Percentiles rank a stretch among this genome's conserved stretches.
phyloP scores from a whole-genome alignment of 2,888 invertebrate genomes.

The Formica aserva region DNA sequence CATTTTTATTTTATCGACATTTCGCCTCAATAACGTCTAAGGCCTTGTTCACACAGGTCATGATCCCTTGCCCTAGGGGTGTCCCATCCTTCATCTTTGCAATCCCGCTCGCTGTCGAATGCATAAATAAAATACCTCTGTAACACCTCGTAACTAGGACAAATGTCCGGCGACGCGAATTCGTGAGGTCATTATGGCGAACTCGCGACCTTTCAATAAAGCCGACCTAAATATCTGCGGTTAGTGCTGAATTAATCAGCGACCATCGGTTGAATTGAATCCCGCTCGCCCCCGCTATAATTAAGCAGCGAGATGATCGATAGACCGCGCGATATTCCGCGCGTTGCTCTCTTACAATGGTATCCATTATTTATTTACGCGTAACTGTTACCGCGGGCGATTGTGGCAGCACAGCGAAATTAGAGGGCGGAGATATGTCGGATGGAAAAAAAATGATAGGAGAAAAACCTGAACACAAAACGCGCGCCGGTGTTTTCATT shows the following conservation, averaged over 20 bases:
- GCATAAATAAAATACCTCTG: neutral
- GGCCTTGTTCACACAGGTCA: neutral
- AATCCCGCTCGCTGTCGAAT: neutral
- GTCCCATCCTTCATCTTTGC: neutral
- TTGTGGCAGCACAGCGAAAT: slow-evolving; percentile 34
- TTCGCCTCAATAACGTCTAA: neutral
- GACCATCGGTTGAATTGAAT: slow-evolving; percentile 29
- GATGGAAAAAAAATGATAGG: neutral
- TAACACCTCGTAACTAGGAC: neutral
- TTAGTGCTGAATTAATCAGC: slow-evolving; percentile 46
- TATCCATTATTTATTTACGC: slow-evolving; percentile 47
- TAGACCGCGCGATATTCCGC: slow-evolving; percentile 38
- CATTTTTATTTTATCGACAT: neutral
- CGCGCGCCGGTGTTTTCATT: slow-evolving; percentile 56
- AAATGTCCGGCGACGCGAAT: slow-evolving; percentile 1
- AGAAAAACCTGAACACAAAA: slow-evolving; percentile 37
- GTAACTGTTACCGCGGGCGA: slow-evolving; percentile 36
- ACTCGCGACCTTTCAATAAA: slow-evolving; percentile 39
- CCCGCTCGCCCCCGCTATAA: slow-evolving; percentile 27
- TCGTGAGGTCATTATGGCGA: slow-evolving; percentile 11
- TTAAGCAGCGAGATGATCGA: slow-evolving; percentile 53
- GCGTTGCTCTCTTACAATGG: neutral
- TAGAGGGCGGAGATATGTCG: slow-evolving; percentile 20
- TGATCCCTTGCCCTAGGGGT: neutral
- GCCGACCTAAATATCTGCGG: slow-evolving; percentile 37